Evolutionary conservation across 2,888 invertebrate species (phyloP).

Genomic region (Drosophila parthenogenetica): DNA sequence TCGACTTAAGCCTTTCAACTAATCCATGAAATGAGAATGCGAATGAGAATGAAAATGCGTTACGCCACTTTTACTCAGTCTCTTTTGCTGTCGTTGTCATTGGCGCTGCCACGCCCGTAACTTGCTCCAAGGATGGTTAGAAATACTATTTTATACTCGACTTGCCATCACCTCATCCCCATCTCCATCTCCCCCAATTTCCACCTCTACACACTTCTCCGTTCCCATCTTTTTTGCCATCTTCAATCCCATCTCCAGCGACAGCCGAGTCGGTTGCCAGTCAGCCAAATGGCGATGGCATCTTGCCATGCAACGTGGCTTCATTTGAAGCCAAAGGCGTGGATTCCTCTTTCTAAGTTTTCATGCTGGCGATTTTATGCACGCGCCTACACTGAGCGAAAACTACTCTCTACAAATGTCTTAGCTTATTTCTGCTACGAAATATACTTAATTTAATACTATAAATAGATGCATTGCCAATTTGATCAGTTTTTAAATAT

Average conservation of each 20-base stretch:
- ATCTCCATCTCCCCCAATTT: background rate
- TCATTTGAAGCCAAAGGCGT: constrained; percentile 51
- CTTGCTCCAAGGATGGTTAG: constrained; percentile 56
- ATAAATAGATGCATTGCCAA: background rate
- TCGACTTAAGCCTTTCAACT: constrained; percentile 47
- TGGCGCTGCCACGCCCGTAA: constrained; percentile 22
- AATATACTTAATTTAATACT: no score
- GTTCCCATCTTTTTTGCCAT: background rate
- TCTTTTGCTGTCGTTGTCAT: background rate
- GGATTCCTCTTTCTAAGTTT: constrained; percentile 59
- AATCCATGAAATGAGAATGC: constrained; percentile 58
- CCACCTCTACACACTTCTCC: background rate
- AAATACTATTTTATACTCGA: constrained; percentile 76
- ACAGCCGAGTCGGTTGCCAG: constrained; percentile 38
- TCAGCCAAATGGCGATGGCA: constrained; percentile 63
- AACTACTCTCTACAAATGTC: background rate
- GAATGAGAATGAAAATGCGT: constrained; percentile 37
- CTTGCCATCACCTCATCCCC: constrained; percentile 35
- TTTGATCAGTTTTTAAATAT: no score
- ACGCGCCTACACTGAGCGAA: constrained; percentile 51
- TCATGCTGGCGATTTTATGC: constrained; percentile 62
- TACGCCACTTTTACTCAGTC: constrained; percentile 30
- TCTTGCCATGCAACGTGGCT: constrained; percentile 72
- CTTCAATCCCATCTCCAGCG: constrained; percentile 36
- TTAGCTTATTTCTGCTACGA: no score